Evolutionary conservation across 2,113 vertebrate species (phyloP), one percentile per base, ranked within the genome.

Genomic region (Lipophrys pholis): DNA sequence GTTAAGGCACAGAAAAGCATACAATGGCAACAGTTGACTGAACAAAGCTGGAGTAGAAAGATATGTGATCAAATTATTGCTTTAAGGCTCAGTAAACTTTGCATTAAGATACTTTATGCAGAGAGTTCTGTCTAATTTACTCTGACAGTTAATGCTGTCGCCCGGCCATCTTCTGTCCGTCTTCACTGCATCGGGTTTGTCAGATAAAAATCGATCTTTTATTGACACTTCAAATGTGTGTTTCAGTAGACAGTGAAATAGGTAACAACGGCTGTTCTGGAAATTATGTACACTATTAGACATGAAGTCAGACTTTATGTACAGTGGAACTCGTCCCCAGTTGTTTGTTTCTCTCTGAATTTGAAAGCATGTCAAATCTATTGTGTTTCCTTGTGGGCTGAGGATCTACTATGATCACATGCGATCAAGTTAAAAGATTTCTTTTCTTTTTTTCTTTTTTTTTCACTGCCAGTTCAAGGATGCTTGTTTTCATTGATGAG

Each of bases 401-500:
- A 54, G 21, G 40, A 63, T 64, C 49, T 41, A 49, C 51, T 59
- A 14, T 43, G 56, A 10, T 79, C 15, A 0, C 48, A 76, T 70
- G 42, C 80, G 81, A 80, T 80, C 36, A 82, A 76, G 89, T 74
- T 36, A 1, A 89, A 40, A 8, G 54, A 62, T 79, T 77, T 67
- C 52, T 76, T 79, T 51, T 79, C 75, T 67, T 59, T 76, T 79
- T 51, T n/a, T n/a, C n/a, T n/a, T n/a, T 79, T 77, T 67, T 59
- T 76, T 79, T 51, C 59, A 73, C 76, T 72, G 61, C 57, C 69
- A 80, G 82, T 78, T 92, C 84, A 93, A 93, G 85, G 89, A 91
- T 90, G 84, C 85, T 79, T 92, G 91, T 93, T 92, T 89, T 92
- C 91, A 92, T 82, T 86, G 83, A 90, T 88, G 83, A 83, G 83